Conservation (phyloP, 2,888 invertebrate species). For the Nemurella pictetii region DNA sequence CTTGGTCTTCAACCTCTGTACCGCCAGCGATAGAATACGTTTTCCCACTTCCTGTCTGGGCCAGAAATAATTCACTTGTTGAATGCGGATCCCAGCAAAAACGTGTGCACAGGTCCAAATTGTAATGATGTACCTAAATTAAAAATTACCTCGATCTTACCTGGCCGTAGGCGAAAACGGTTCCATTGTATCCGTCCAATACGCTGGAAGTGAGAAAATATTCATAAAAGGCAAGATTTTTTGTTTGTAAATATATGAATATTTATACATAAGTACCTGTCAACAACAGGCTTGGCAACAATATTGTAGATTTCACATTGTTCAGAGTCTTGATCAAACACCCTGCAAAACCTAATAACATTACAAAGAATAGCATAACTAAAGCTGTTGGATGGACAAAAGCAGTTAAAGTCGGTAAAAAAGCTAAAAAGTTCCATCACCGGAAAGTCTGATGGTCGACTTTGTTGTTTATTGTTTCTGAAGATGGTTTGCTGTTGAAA, state of each 20-base stretch:
- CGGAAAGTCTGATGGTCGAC: neutral
- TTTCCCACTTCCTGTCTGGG: constrained; percentile 60
- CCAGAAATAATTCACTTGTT: constrained; percentile 39
- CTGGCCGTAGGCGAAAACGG: constrained; percentile 61
- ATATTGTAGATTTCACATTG: constrained; percentile 54
- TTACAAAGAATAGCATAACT: neutral
- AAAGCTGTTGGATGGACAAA: neutral
- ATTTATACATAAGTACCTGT: constrained; percentile 50
- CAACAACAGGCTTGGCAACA: constrained; percentile 56
- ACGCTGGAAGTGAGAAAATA: constrained; percentile 50
- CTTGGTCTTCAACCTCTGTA: constrained; percentile 52
- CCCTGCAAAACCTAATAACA: constrained; percentile 53
- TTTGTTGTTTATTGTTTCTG: neutral
- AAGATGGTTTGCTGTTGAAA: neutral
- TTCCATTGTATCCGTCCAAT: constrained; percentile 59
- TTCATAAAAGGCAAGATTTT: constrained; percentile 6
- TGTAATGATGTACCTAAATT: no score
- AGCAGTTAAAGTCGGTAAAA: neutral
- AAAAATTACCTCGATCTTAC: constrained; percentile 50
- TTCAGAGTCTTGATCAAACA: constrained; percentile 52
- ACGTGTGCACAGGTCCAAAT: neutral
- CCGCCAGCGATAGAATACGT: constrained; percentile 59
- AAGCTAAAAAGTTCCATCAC: neutral
- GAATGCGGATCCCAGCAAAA: no score
- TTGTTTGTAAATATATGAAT: no score